Evolutionary conservation across 1,140 invertebrate species (phyloP), one percentile per base, ranked within the genome.

Genomic region (Bombus pascuorum): DNA sequence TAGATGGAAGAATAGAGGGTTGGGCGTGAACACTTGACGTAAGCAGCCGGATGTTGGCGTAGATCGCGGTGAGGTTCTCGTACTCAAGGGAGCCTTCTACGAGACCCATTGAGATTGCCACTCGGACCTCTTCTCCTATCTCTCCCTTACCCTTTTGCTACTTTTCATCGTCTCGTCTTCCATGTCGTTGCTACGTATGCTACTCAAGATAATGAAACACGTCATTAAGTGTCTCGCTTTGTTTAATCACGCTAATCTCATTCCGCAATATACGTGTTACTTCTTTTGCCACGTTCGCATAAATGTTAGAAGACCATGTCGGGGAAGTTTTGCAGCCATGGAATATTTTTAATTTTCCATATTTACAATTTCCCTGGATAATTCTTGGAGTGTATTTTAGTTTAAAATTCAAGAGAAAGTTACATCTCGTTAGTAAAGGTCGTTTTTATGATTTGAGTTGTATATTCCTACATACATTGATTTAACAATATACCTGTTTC

Each of bases 1-100:
- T 85, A 32, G 80, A 75, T 81, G 72, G 89, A 90, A 87, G 86
- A 90, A 88, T 87, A 70, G 83, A 80, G 47, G 85, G 81, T 86
- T 68, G 82, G 74, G 74, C 71, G 86, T 78, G 78, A 89, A 81
- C 78, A 91, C 89, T 91, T 77, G 91, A 91, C 83, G 86, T 79
- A 81, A 86, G 81, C 73, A 91, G 85, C 79, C 75, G 85, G 74
- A 91, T 90, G 90, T 91, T 91, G 90, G 85, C 75, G 83, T 91
- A 91, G 90, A 89, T 91, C 91, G 88, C 78, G 87, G 75, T 72
- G 86, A 88, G 71, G 42, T 75, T 86, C 86, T 89, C 74, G 74
- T 89, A 80, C 86, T 86, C 85, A 73, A 83, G 86, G 85, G 87
- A 87, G 86, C 37, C 83, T 88, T 89, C 87, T 82, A 81, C 72